Percentiles rank a stretch among this genome's conserved stretches.
Conservation (phyloP, 2,888 invertebrate species). For the Rhagium mordax region DNA sequence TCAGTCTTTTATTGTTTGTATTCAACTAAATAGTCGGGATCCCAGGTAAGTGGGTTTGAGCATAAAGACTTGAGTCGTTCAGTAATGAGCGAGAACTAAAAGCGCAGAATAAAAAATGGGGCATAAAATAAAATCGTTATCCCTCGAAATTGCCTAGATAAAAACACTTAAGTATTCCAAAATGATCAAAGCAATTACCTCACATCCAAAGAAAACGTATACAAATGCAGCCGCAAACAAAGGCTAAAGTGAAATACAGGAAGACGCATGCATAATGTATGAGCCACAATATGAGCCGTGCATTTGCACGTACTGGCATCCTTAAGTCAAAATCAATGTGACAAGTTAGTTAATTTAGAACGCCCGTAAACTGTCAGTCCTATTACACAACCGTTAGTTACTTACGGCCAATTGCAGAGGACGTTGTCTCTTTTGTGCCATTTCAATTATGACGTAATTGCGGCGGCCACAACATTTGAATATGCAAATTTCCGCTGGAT, state of each 20-base stretch:
- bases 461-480: conserved; percentile 67
- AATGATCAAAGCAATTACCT: conserved; percentile 35
- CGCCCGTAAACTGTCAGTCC: conserved; percentile 51
- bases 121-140: not conserved
- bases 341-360: conserved; percentile 34
- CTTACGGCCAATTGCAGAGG: conserved; percentile 61
- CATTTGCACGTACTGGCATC: conserved; percentile 27
- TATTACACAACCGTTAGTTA: conserved; percentile 59
- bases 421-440: conserved; percentile 64
- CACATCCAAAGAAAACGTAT: conserved; percentile 19
- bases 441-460: conserved; percentile 69
- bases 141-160: not conserved
- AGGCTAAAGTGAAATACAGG: conserved; percentile 22
- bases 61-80: not conserved
- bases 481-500: conserved; percentile 64
- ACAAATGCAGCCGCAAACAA: conserved; percentile 31
- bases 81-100: not conserved
- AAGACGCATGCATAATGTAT: conserved; percentile 36
- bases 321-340: conserved; percentile 38
- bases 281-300: conserved; percentile 28
- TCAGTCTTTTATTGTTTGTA: not conserved
- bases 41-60: not conserved
- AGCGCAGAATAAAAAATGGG: not conserved
- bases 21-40: not conserved
- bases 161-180: conserved; percentile 23